Evolutionary conservation across 2,797 vertebrate species (phyloP), one percentile per base, ranked within the genome.

Genomic region (Valencia hispanica): DNA sequence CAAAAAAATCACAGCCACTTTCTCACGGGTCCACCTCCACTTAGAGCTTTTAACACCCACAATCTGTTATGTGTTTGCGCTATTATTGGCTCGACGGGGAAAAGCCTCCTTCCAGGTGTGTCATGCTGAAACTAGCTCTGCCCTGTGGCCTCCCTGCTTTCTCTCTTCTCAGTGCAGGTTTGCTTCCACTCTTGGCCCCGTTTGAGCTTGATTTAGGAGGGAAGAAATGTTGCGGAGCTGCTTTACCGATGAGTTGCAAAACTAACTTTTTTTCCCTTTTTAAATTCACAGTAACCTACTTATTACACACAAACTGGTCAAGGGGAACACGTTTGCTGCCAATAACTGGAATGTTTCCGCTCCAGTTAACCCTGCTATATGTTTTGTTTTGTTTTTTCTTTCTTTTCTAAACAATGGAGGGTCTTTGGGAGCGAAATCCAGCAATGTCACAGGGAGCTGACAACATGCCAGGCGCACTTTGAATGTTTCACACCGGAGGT

Each of bases 311-410:
- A 80, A 82, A 73, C 69, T 71, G 22, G 73, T 89, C 48, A 79
- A 86, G 73, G 86, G 85, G 85, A 81, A 82, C 78, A 77, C 73
- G 59, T 88, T 90, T 81, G 59, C 73, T 41, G 57, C 30, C 74
- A 70, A 57, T 90, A 82, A 88, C 79, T 82, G 84, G 91, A 92
- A 93, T 93, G 86, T 95, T 96, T 96, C 94, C 94, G 95, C 95
- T 94, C 94, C 92, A 96, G 88, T 96, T 94, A 93, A 85, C 86
- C 66, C 80, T 75, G 82, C 89, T 93, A 83, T 94, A 93, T 91
- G 83, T 91, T 86, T 8, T 12, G 5, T 8, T 43, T 43, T 4
- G 85, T 57, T 43, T 43, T 43, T 43, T 43, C 1, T 43, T 63
- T 84, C 85, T 86, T 63, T 82, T 84, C 73, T 84, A 77, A 89